Evolutionary conservation across 1,140 invertebrate species (phyloP).

Genomic region (Oryctes rhinoceros): DNA sequence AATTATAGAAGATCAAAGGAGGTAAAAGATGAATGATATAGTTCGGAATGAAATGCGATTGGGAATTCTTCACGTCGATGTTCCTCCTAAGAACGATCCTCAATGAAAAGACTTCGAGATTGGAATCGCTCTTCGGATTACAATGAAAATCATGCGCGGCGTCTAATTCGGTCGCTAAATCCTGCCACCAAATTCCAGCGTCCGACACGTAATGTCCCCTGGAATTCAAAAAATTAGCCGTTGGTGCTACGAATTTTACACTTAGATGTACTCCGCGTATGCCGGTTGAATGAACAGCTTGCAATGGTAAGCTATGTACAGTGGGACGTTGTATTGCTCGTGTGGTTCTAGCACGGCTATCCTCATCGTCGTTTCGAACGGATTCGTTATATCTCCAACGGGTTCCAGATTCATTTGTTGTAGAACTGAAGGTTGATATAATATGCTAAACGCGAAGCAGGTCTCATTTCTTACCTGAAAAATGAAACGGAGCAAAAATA

Average conservation of each 20-base stretch:
- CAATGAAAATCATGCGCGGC: conserved; percentile 70
- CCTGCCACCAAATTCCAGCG: conserved; percentile 82
- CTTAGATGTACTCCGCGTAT: conserved; percentile 70
- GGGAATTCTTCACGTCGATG: conserved; percentile 56
- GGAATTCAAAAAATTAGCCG: conserved; percentile 46
- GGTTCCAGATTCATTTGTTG: conserved; percentile 69
- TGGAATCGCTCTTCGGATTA: conserved; percentile 66
- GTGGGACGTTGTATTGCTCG: conserved; percentile 77
- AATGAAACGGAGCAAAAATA: too few species aligned
- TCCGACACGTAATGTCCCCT: conserved; percentile 75
- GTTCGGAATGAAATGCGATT: conserved; percentile 72
- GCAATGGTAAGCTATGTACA: conserved; percentile 83
- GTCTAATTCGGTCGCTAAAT: conserved; percentile 72
- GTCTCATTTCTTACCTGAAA: conserved; percentile 80
- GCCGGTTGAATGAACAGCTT: conserved; percentile 78
- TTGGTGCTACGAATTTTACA: background rate
- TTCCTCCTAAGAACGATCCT: conserved; percentile 64
- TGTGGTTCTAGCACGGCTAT: conserved; percentile 77
- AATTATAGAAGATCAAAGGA: conserved; percentile 79
- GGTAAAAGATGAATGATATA: conserved; percentile 76
- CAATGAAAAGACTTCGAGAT: conserved; percentile 70
- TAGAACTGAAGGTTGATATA: conserved; percentile 75
- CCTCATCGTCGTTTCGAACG: conserved; percentile 78
- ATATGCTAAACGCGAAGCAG: conserved; percentile 76
- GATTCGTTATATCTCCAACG: conserved; percentile 75